These are phyloP conservation scores for Clarias magur DNA, from an alignment of 2,113 vertebrate species.

Conservation along the genomic window DNA sequence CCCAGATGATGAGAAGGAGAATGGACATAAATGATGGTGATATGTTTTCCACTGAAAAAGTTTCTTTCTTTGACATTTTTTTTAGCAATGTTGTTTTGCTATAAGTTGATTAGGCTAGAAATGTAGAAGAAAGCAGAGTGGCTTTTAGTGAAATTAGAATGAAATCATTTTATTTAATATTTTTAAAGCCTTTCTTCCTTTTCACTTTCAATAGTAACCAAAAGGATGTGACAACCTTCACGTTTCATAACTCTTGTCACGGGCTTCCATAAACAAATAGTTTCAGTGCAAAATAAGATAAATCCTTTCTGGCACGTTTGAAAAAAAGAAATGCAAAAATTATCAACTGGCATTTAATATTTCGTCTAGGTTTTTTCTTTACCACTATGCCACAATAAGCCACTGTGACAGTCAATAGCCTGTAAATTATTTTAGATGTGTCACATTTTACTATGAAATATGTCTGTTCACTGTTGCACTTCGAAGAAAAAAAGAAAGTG, in stretches of 20 bases:
- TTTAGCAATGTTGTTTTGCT: not conserved
- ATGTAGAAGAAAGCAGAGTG: not conserved
- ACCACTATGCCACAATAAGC: too few relatives aligned
- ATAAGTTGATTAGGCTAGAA: not conserved
- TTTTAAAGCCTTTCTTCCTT: not conserved
- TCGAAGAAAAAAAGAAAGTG: too few relatives aligned
- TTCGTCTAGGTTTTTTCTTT: too few relatives aligned
- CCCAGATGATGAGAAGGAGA: not conserved
- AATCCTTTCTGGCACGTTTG: too few relatives aligned
- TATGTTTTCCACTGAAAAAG: not conserved
- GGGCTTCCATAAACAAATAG: not conserved
- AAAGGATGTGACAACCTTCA: not conserved
- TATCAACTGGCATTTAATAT: too few relatives aligned
- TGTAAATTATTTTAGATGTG: too few relatives aligned
- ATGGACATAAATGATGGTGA: not conserved
- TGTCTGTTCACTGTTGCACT: too few relatives aligned
- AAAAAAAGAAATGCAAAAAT: too few relatives aligned
- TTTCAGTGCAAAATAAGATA: too few relatives aligned
- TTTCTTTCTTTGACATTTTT: not conserved
- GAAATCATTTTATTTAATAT: not conserved
- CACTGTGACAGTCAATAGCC: too few relatives aligned
- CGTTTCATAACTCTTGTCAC: not conserved
- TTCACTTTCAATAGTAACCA: not conserved
- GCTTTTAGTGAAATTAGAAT: not conserved
- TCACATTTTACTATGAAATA: too few relatives aligned